A percentile compares a stretch with the other conserved stretches of the same genome.
Evolutionary conservation across 2,113 vertebrate species (phyloP).

Genomic region (Chlorodrepanis virens): DNA sequence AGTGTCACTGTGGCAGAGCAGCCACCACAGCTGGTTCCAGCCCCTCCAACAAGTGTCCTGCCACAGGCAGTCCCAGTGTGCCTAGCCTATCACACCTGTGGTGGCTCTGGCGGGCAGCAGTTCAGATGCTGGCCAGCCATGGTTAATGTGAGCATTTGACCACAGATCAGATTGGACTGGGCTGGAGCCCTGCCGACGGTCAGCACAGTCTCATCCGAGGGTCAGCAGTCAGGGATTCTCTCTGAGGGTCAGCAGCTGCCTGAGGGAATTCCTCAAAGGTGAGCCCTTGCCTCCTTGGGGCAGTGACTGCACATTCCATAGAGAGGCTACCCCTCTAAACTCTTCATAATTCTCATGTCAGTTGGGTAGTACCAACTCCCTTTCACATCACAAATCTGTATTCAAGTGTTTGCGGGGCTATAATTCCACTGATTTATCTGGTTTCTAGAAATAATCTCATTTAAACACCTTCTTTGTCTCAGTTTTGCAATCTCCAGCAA

Average conservation of each 20-base stretch:
- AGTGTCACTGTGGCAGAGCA: background rate
- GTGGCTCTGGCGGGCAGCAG: background rate
- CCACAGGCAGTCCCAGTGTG: background rate
- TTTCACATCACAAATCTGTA: background rate
- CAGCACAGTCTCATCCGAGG: background rate
- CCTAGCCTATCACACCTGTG: background rate
- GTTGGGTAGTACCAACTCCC: background rate
- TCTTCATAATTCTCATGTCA: background rate
- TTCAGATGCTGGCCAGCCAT: background rate
- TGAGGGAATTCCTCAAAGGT: background rate
- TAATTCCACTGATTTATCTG: background rate
- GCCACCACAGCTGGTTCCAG: background rate
- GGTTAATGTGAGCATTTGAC: background rate
- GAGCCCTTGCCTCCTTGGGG: background rate
- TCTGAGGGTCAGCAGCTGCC: background rate
- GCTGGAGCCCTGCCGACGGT: background rate
- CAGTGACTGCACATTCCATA: background rate
- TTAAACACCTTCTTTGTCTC: background rate
- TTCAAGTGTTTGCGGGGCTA: background rate
- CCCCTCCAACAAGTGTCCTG: background rate
- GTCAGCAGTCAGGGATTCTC: background rate
- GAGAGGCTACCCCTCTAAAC: background rate
- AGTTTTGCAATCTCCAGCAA: background rate
- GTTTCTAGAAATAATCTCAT: background rate
- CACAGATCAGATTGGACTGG: background rate